These are phyloP conservation scores for Nematostella vectensis DNA, from an alignment of 92 coral and sea anemone species.

Conservation along the genomic window DNA sequence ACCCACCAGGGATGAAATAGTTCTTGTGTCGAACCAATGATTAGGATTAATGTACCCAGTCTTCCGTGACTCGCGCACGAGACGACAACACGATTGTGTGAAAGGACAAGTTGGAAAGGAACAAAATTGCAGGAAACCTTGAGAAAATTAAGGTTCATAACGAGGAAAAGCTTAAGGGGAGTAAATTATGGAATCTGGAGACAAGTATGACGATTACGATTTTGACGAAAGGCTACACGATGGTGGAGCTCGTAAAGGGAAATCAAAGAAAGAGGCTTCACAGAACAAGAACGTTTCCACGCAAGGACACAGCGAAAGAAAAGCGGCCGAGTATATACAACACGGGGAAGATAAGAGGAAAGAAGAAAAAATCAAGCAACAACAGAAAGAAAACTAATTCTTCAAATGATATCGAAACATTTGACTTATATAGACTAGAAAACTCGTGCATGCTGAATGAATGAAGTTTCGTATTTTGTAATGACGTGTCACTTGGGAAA, in stretches of 20 bases:
- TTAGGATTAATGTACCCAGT: too few relatives aligned
- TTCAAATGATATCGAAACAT: neutral
- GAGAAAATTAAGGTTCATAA: too few relatives aligned
- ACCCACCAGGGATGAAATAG: too few relatives aligned
- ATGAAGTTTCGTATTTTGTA: too few relatives aligned
- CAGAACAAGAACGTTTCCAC: conserved; percentile 54
- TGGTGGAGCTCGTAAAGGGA: conserved; percentile 57
- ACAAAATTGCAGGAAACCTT: neutral
- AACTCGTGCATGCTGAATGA: neutral
- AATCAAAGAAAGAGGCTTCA: conserved; percentile 86
- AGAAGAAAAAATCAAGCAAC: conserved; percentile 40
- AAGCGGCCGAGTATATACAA: conserved; percentile 81
- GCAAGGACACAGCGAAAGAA: conserved; percentile 69
- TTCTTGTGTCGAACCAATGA: too few relatives aligned
- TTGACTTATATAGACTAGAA: conserved; percentile 1
- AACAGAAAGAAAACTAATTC: conserved; percentile 28
- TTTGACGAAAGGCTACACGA: conserved; percentile 81
- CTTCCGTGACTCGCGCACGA: too few relatives aligned
- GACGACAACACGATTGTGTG: neutral
- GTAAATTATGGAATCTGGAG: conserved; percentile 36
- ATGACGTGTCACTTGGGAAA: too few relatives aligned
- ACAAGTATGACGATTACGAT: conserved; percentile 82
- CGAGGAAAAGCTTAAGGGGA: too few relatives aligned
- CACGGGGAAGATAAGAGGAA: conserved; percentile 93
- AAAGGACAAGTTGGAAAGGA: neutral